These are phyloP conservation scores for Byasa hedistus DNA, from an alignment of 2,888 invertebrate species.

Conservation along the genomic window DNA sequence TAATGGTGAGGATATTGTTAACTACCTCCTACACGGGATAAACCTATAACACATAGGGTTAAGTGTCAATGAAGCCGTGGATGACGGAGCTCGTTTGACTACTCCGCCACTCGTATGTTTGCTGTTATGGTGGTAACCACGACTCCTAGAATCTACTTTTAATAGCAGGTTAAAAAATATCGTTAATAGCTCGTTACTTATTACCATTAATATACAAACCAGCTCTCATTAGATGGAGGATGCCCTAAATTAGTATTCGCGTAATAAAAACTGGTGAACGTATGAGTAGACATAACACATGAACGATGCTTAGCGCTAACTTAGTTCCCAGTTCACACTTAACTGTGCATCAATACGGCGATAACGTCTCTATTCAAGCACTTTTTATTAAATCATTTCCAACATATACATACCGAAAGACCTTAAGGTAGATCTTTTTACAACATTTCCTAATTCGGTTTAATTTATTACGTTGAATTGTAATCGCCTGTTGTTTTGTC, in stretches of 20 bases:
- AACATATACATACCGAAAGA: slow-evolving; percentile 11
- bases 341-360: slow-evolving; percentile 9
- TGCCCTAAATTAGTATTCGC: slow-evolving; percentile 18
- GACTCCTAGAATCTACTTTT: too few relatives aligned
- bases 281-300: slow-evolving; percentile 6
- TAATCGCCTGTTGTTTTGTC: not conserved
- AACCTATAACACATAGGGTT: too few relatives aligned
- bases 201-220: slow-evolving; percentile 16
- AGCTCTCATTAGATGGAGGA: slow-evolving; percentile 12
- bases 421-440: not conserved
- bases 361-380: slow-evolving; percentile 28
- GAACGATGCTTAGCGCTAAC: slow-evolving; percentile 14
- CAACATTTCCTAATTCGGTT: slow-evolving; percentile 9
- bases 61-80: too few relatives aligned
- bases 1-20: too few relatives aligned
- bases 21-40: too few relatives aligned
- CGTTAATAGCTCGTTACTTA: slow-evolving; percentile 7
- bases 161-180: not conserved
- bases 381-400: slow-evolving; percentile 21
- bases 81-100: too few relatives aligned
- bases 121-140: too few relatives aligned
- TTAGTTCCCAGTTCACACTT: slow-evolving; percentile 16
- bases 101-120: too few relatives aligned
- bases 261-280: slow-evolving; percentile 5
- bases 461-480: slow-evolving; percentile 20